Base-by-base conservation (phyloP, 2,797 vertebrate species). In the Anguilla megastoma region DNA sequence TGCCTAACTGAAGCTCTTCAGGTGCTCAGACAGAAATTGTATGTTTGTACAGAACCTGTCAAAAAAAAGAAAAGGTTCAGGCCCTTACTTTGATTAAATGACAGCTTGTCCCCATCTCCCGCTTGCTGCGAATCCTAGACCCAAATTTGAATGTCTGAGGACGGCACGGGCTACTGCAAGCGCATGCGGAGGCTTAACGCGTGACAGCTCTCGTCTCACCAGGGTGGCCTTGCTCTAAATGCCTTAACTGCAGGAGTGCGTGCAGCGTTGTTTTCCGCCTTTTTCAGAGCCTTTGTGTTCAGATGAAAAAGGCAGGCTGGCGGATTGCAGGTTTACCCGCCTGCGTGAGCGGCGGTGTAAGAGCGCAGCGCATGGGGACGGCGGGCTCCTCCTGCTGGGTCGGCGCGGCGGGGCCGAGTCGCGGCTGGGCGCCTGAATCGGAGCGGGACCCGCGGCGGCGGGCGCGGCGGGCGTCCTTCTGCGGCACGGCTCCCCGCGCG, bases 11-110 rank as follows among this genome's bases (percentile, higher is more conserved):
- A 24, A 27, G 54, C 71, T 66, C 85, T 60, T 50, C 63, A 4
- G 85, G 83, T 24, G 45, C 2, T 74, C 83, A 91, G 86, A 89
- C 89, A 88, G 85, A 90, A 89, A 87, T 92, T 86, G 86, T 84
- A 86, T 87, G 18, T 21, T 50, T 48, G 7, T 45, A 0, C 79
- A n/a, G 63, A 69, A n/a, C 8, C 63, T 48, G 7, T 79, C 33
- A 45, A 45, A 79, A 45, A 21, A 80, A 48, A 76, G 24, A 3
- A n/a, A 50, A 6, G 16, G 7, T 27, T 82, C 24, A n/a, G 45
- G 79, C 10, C 0, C 18, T 41, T 45, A 82, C 21, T 82, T 50
- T 50, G 45, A 50, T 41, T 41, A 82, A 82, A 82, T 82, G 18
- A 48, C 50, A 82, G 18, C 12, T 4, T 7, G 33, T 30, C 9